Base-by-base conservation (phyloP, 2,888 invertebrate genomes). In the Ditylenchus weischeri region DNA sequence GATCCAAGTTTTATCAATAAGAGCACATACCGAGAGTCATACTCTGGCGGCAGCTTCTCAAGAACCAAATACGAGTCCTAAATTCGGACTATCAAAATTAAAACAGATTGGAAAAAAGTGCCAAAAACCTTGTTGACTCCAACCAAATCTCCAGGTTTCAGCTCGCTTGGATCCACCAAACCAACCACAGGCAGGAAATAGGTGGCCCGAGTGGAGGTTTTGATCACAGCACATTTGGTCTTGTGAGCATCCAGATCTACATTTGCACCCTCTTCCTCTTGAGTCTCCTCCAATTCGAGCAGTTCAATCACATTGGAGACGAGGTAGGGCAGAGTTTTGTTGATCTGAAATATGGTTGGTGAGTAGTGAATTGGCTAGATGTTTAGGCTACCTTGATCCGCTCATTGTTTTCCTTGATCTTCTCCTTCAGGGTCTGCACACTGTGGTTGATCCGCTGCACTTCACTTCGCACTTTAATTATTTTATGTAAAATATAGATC, bases 101-200 rank as follows among this genome's bases (percentile, higher is more conserved):
- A n/a, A 21, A 2, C n/a, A 21, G 36, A 19, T 35, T 59, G 10
- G 10, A 18, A 29, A 29, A 29, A 4, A 29, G 5, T 4, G 29
- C 29, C 2, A 5, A 54, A 11, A 10, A 76, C 76, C 72, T 88
- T 87, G 81, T 87, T 87, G 4, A 87, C 87, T 69, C 87, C 87
- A 72, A 87, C 86, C 48, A 87, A 79, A 78, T 98, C 96, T 21
- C 94, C 98, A 7, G 98, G 98, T 84, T 96, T 96, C 62, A 99
- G 84, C 82, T 95, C 92, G 79, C 94, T 95, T 7, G 96, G 91
- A 85, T 98, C 98, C 2, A 99, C 96, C 18, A 99, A 85, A 0
- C 98, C 98, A 84, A 99, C 95, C 35, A 99, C 96, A 51, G 98
- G 98, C 79, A 99, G 86, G 84, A 99, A 98, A 83, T 99, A 99